These are phyloP conservation scores for Cataglyphis albicans DNA, from an alignment of 2,888 invertebrate species.

Conservation along the genomic window DNA sequence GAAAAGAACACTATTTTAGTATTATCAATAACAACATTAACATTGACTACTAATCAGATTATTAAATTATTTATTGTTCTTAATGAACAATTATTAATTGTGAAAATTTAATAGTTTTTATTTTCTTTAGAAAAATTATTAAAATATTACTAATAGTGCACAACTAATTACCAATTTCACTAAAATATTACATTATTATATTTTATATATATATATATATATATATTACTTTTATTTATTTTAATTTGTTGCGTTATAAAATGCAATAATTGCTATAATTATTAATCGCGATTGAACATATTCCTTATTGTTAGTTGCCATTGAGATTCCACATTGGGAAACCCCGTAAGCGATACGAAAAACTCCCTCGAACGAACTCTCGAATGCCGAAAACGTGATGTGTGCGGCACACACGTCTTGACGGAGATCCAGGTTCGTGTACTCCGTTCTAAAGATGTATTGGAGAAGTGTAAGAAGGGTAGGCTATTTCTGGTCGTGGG, in stretches of 20 bases:
- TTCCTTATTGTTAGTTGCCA: not conserved
- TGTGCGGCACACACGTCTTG: conserved; percentile 46
- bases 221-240: not conserved
- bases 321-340: conserved; percentile 2
- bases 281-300: not conserved
- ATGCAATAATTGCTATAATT: not conserved
- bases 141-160: not conserved
- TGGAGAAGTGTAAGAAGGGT: conserved; percentile 85
- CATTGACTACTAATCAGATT: not conserved
- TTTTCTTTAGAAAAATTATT: not conserved
- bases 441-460: conserved; percentile 82
- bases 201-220: not conserved
- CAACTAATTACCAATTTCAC: not conserved
- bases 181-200: not conserved
- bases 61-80: not conserved
- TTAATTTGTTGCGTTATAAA: not conserved
- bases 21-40: not conserved
- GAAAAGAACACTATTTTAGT: not conserved
- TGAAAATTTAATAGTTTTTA: not conserved
- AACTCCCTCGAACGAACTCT: conserved; percentile 1
- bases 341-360: conserved; percentile 43
- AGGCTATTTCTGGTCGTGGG: conserved; percentile 85
- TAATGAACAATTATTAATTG: not conserved
- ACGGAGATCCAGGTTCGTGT: conserved; percentile 59
- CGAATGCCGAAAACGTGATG: conserved; percentile 21